Base-by-base conservation (phyloP, 2,888 invertebrate genomes). In the Drosophila multiciliata region DNA sequence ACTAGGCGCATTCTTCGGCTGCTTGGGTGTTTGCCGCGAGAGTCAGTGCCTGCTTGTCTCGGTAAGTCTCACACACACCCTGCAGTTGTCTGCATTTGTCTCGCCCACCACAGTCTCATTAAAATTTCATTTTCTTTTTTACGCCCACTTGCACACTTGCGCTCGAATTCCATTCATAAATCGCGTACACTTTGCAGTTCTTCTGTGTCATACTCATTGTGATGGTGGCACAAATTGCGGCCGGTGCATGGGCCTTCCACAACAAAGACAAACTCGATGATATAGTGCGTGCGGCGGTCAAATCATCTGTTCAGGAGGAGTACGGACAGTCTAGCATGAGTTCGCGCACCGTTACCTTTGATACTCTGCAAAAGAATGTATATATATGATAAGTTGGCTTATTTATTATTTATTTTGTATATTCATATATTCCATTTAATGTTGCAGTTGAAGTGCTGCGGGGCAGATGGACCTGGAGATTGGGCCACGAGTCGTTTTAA, bases 21-120 rank as follows among this genome's bases (percentile, higher is more conserved):
- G 97, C 91, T 96, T 96, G 90, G 97, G 97, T 40, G 96, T 97
- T 9, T 95, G 96, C 73, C 95, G 95, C 83, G 96, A 96, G 92
- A 97, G 96, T 26, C 96, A 96, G 89, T 96, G 96, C 92, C 95
- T 97, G 93, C 94, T 98, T 50, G 94, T 96, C 73, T 94, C 95
- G 91, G 97, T 97, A 93, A 95, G 95, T 64, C 29, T 58, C 64
- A 76, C 68, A 79, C 87, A 62, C 65, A 33, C 38, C 64, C 66
- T 48, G 54, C 60, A 35, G 50, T 12, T 12, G 68, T 66, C 66
- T 72, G 67, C 62, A 63, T 23, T 45, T 23, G 65, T 32, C 26
- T 66, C 79, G 75, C 87, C 87, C 80, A 87, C 80, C 15, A 29
- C 9, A 32, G 26, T 12, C 26, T 40, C 48, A 60, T 49, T 62